Base-by-base conservation (phyloP, 2,113 vertebrate genomes). In the Amblyornis subalaris region DNA sequence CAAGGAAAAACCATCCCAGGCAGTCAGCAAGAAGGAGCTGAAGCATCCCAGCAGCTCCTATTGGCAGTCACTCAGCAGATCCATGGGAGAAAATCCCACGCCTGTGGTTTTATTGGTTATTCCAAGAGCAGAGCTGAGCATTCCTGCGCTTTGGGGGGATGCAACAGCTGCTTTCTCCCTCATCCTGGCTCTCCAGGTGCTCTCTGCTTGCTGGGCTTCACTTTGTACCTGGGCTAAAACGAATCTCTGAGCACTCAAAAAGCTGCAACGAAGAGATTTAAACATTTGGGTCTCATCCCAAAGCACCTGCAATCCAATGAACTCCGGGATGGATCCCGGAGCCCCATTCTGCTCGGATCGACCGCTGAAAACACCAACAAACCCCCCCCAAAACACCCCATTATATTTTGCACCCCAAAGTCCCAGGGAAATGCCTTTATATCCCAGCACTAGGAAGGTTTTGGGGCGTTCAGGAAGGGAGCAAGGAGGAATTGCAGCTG, bases 1-100 rank as follows among this genome's bases (percentile, higher is more conserved):
- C 62, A 38, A 14, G 4, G 8, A 48, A 54, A 44, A 69, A 45
- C 13, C 40, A 48, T 50, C 17, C 23, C 38, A 35, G n/a, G 25
- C 25, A 36, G 28, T 0, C 1, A 1, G 45, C 13, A 62, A 23
- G 3, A 42, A 44, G 5, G 38, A 25, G 12, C 17, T 48, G 9
- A 47, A 81, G 31, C 35, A 77, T 13, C 69, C 55, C 69, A 38
- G 51, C 23, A 74, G 40, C 38, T 84, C 84, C 60, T 33, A 4
- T 5, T 25, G 28, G 14, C 54, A 54, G 14, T n/a, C 38, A 57
- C 25, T 38, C 42, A 28, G n/a, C 29, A 76, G 74, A 88, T 29
- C 22, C 50, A 45, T 0, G 2, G 35, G 20, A 23, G 9, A 28
- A 53, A 74, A 60, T 26, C 45, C 69, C 74, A 51, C 18, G 44